Evolutionary conservation across 2,113 vertebrate genomes (phyloP), one percentile per base, ranked within the genome.

Genomic region (Oryzias curvinotus): DNA sequence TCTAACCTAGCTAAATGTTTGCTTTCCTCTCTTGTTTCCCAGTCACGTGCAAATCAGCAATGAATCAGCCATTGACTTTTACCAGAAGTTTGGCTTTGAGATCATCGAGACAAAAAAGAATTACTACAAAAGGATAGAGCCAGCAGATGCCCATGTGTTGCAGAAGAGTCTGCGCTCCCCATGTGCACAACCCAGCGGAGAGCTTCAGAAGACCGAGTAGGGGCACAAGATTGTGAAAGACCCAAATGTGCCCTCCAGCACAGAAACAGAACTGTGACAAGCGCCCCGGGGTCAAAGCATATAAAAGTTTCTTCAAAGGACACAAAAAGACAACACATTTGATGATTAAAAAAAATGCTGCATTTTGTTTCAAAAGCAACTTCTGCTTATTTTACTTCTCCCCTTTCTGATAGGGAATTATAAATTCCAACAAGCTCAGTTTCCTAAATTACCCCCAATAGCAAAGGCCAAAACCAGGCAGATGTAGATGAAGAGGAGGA

Each of bases 81-180:
- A 98, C 92, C 95, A 96, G 74, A 98, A 98, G 85, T 99, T 99
- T 93, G 97, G 97, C 80, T 99, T 99, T 88, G 95, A 98, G 92
- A 97, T 99, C 89, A 98, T 98, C 21, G 97, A 98, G 90, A 98
- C 97, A 66, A 98, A 99, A 95, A 98, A 98, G 90, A 98, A 99
- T 92, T 99, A 99, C 92, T 99, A 98, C 93, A 99, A 99, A 93
- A 97, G 97, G 92, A 99, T 98, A 97, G 96, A 98, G 84, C 97
- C 97, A 0, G 96, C 97, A 78, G 97, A 99, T 59, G 97, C 96
- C 73, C 97, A 98, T 1, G 96, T 99, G 89, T 93, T 99, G 90
- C 96, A 99, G 92, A 98, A 99, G 92, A 98, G 95, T 85, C 94
- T 99, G 90, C 89, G 95, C 90, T 93, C 90, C 90, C 90, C 92